Percentiles rank a stretch among this genome's conserved stretches.
Conservation (phyloP, 2,797 vertebrate species). For the Urosaurus nigricauda region DNA sequence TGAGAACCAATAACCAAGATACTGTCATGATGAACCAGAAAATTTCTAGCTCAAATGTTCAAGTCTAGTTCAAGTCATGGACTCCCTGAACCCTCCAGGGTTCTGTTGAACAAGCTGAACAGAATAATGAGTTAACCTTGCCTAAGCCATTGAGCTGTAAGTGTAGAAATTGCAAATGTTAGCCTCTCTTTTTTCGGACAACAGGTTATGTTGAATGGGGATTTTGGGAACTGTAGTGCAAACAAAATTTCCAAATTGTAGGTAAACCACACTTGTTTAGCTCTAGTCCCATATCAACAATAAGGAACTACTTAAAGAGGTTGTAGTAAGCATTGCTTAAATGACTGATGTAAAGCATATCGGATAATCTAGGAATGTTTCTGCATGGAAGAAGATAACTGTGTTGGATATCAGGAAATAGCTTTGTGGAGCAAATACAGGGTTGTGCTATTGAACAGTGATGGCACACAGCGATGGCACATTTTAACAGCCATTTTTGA, state of each 20-base stretch:
- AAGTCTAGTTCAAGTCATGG: background rate
- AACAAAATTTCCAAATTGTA: background rate
- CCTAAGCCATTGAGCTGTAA: background rate
- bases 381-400: background rate
- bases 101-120: background rate
- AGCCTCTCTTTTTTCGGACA: too few relatives aligned
- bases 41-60: background rate
- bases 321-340: background rate
- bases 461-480: background rate
- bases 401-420: background rate
- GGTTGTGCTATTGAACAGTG: too few relatives aligned
- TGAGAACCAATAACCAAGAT: background rate
- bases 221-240: too few relatives aligned
- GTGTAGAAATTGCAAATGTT: background rate
- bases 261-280: background rate
- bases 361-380: background rate
- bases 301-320: background rate
- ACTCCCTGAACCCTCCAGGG: background rate
- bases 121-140: background rate
- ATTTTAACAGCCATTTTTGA: background rate
- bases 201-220: too few relatives aligned
- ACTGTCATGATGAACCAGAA: background rate
- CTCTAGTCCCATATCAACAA: background rate
- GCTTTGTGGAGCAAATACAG: background rate
- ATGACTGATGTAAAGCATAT: background rate